These are phyloP conservation scores for Passer montanus DNA, from an alignment of 2,113 vertebrate genomes.

Conservation along the genomic window DNA sequence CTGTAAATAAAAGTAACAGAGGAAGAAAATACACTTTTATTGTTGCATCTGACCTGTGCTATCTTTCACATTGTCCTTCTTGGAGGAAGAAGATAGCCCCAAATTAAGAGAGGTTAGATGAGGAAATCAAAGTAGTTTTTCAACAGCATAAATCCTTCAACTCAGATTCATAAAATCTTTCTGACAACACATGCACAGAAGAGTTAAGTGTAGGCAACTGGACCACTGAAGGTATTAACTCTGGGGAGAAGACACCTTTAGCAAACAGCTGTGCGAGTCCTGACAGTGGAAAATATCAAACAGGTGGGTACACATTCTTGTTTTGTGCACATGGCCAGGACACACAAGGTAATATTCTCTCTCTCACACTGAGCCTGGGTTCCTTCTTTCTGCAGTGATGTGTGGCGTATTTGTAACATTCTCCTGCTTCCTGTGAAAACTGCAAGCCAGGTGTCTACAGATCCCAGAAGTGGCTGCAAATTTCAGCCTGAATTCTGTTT, in stretches of 20 bases:
- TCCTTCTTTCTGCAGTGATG: neutral
- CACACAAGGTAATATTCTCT: neutral
- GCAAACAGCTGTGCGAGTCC: neutral
- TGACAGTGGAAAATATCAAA: neutral
- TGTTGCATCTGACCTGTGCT: neutral
- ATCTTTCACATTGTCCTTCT: neutral
- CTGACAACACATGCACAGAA: neutral
- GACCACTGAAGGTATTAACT: neutral
- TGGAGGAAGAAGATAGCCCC: neutral
- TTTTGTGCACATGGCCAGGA: neutral
- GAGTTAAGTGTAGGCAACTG: neutral
- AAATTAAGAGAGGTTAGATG: neutral
- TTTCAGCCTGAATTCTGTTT: neutral
- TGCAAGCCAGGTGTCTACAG: neutral
- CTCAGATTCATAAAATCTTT: neutral
- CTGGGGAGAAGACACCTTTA: neutral
- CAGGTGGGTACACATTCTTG: fast-evolving
- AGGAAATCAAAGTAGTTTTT: neutral
- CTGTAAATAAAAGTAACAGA: neutral
- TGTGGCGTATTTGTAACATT: neutral
- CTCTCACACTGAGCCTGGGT: fast-evolving
- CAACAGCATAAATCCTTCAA: neutral
- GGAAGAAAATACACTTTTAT: neutral
- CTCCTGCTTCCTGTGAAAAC: neutral
- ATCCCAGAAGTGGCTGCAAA: neutral